These are phyloP conservation scores for Lophochroa leadbeateri DNA, from an alignment of 2,113 vertebrate genomes.

Conservation along the genomic window DNA sequence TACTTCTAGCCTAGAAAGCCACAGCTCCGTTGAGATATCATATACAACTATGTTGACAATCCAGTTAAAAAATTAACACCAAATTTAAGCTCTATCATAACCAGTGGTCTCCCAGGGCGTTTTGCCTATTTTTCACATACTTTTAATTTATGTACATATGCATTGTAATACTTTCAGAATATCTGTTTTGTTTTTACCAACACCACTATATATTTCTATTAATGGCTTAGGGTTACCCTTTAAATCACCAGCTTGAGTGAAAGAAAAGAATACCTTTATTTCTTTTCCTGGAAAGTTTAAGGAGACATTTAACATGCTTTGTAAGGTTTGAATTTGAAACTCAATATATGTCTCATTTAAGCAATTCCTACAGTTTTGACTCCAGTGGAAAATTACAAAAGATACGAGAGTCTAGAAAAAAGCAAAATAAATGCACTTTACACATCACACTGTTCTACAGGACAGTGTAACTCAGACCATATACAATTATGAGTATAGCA, in stretches of 20 bases:
- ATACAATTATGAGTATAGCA: neutral
- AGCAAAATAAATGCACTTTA: constrained; percentile 15
- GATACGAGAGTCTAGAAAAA: neutral
- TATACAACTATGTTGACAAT: neutral
- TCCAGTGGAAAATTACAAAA: constrained; percentile 22
- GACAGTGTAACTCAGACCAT: neutral
- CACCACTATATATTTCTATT: neutral
- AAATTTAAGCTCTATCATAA: neutral
- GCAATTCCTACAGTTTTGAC: neutral
- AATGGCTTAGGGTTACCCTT: neutral
- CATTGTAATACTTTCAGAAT: neutral
- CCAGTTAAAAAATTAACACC: neutral
- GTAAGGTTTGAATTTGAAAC: constrained; percentile 29
- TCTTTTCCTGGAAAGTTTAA: neutral
- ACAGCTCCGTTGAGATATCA: neutral
- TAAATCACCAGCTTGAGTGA: neutral
- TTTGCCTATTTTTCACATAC: neutral
- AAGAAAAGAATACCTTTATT: constrained; percentile 17
- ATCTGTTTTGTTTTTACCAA: neutral
- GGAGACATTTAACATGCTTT: constrained; percentile 4
- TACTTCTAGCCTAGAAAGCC: neutral
- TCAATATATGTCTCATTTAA: constrained; percentile 4
- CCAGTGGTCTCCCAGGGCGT: neutral
- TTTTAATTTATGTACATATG: neutral
- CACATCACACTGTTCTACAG: neutral